phyloP scores from a whole-genome alignment of 1,140 invertebrate species.

The Neoseiulus cucumeris region DNA sequence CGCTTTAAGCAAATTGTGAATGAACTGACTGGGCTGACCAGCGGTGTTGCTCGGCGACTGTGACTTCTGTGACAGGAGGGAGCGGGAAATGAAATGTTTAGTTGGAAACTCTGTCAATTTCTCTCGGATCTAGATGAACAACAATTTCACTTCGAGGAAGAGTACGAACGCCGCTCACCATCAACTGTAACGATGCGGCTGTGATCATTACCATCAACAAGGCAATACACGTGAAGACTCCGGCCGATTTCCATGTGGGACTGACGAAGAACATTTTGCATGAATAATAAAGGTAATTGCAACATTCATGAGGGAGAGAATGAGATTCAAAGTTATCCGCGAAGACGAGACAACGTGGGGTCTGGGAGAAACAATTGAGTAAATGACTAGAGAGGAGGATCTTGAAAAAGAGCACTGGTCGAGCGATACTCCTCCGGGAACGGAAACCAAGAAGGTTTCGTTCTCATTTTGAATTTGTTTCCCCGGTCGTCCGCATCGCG shows the following conservation, averaged over 20 bases:
- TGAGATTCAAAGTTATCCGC: too few species aligned
- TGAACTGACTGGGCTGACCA: too few species aligned
- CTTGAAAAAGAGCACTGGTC: too few species aligned
- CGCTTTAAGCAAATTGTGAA: neutral
- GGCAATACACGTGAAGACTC: neutral
- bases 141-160: neutral
- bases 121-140: neutral
- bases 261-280: neutral
- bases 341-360: too few species aligned
- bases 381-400: too few species aligned
- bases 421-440: too few species aligned
- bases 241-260: neutral
- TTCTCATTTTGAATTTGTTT: neutral
- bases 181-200: neutral
- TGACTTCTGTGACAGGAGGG: too few species aligned
- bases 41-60: too few species aligned
- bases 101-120: neutral
- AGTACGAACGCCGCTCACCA: neutral
- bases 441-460: too few species aligned
- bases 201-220: neutral
- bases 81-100: neutral
- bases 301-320: too few species aligned
- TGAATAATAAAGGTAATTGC: too few species aligned
- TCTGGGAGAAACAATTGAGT: too few species aligned
- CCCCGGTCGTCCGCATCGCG: neutral